Base-by-base conservation (phyloP, 2,113 vertebrate genomes). In the Caracal caracal region DNA sequence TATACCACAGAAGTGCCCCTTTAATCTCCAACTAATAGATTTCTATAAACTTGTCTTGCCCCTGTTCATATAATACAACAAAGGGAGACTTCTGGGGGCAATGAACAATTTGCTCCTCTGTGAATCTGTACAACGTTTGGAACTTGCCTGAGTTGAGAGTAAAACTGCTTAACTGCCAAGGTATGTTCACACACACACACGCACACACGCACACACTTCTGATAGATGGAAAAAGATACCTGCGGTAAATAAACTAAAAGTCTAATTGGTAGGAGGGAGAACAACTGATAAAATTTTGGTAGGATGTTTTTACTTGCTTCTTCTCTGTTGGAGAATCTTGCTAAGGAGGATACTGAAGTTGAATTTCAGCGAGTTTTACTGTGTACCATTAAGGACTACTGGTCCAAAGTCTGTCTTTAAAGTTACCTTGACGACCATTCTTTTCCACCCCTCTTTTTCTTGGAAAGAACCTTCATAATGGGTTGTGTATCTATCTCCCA, bases 401-500 rank as follows among this genome's bases (percentile, higher is more conserved):
- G 43, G 26, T 49, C 4, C 24, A 43, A 22, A 68, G 9, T 30
- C 10, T 63, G 13, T 28, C 16, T 76, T n/a, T 56, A 11, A 82
- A 33, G 12, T 35, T 12, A 65, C 51, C 1, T n/a, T n/a, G 70
- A 1, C 0, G 16, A 10, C 13, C 17, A 40, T 22, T 63, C 16
- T 61, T 22, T 78, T 75, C 37, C 11, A 9, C 40, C 63, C 3
- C 3, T 30, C 9, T 33, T 51, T 28, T 40, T 40, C 12, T 28
- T 35, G 10, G 22, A 17, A 5, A 3, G 3, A 19, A 2, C 5
- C 22, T 78, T 78, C 33, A 8, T 20, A 6, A 33, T 1, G 6
- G 10, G 35, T 15, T 5, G 0, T 68, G 3, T 19, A 3, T 40
- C 16, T 80, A 0, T 37, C 13, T 88, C 30, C 6, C 7, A 2